Conservation (phyloP, 53 echinoderm and acorn worm genomes). For the Temnopleurus reevesii region DNA sequence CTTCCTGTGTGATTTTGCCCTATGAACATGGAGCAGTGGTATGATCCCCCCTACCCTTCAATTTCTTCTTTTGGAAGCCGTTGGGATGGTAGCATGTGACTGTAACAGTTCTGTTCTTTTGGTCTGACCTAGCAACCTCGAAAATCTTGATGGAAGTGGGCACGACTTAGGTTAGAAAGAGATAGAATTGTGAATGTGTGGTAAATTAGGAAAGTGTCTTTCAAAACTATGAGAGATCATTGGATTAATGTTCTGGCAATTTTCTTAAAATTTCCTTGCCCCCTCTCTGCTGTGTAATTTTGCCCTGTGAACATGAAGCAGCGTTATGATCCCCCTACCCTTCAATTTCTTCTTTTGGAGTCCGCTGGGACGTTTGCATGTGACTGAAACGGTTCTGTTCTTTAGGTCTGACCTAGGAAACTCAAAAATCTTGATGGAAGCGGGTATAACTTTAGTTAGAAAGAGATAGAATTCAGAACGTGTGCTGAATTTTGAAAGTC, state of each 20-base stretch:
- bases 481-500: too few species aligned
- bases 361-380: background rate
- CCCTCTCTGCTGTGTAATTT: conserved; percentile 25
- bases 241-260: too few species aligned
- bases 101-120: background rate
- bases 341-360: background rate
- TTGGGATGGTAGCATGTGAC: background rate
- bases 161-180: too few species aligned
- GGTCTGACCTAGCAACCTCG: background rate
- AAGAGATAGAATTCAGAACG: too few species aligned
- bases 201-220: too few species aligned
- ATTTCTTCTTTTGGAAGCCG: background rate
- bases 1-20: conserved; percentile 30
- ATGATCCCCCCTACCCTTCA: background rate
- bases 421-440: background rate
- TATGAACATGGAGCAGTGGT: background rate
- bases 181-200: too few species aligned
- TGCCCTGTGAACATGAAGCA: background rate
- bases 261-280: too few species aligned
- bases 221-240: too few species aligned
- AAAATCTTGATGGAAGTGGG: background rate
- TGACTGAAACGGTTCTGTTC: background rate
- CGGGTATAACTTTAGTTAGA: too few species aligned
- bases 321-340: background rate
- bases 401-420: background rate